Evolutionary conservation across 2,113 vertebrate genomes (phyloP).

Genomic region (Anguilla japonica): DNA sequence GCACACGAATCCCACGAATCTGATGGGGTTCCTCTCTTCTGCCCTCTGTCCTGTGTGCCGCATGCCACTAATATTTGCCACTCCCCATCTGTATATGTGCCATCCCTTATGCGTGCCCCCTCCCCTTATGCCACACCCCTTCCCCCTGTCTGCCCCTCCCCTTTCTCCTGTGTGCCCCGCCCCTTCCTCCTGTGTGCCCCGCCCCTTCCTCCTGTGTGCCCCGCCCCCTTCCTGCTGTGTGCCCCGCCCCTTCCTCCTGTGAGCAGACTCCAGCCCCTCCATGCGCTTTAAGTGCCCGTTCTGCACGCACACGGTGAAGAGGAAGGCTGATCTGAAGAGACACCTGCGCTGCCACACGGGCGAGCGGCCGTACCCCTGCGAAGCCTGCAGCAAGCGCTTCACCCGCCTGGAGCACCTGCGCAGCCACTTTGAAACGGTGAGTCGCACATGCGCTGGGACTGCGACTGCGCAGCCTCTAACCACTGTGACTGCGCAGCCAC

Average conservation of each 20-base stretch:
- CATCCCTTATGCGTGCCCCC: too few species aligned
- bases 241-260: background rate
- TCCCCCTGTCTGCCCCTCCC: too few species aligned
- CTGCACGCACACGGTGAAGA: conserved; percentile 95
- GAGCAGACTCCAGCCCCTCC: conserved; percentile 81
- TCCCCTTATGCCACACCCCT: too few species aligned
- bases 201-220: too few species aligned
- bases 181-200: background rate
- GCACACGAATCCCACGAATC: too few species aligned
- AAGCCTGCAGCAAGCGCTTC: conserved; percentile 94
- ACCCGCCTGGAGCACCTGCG: conserved; percentile 93
- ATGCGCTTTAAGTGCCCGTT: conserved; percentile 97
- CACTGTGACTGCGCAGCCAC: background rate
- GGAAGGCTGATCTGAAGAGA: conserved; percentile 94
- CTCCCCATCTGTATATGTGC: too few species aligned
- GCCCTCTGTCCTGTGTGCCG: too few species aligned
- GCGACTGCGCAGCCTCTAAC: background rate
- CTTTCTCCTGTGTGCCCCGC: too few species aligned
- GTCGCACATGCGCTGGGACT: conserved; percentile 39
- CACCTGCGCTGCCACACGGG: conserved; percentile 96
- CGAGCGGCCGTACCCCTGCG: conserved; percentile 92
- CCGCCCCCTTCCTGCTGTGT: too few species aligned
- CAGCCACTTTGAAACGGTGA: conserved; percentile 93
- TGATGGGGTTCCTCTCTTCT: too few species aligned
- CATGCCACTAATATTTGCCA: too few species aligned